Evolutionary conservation across 2,113 vertebrate species (phyloP).

Genomic region (Psephotus haematonotus): DNA sequence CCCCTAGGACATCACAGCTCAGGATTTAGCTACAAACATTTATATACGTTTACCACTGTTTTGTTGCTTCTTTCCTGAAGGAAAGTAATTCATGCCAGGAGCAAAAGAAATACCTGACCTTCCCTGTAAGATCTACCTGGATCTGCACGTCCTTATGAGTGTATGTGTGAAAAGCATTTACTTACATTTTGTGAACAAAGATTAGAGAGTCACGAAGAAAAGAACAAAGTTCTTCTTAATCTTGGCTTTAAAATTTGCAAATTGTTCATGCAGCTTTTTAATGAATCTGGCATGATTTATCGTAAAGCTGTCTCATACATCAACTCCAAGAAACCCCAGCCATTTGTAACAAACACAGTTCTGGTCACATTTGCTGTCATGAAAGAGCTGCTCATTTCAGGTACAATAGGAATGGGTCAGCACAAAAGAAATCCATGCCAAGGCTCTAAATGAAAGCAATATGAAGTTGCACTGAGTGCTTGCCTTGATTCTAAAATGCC

Average conservation of each 20-base stretch:
- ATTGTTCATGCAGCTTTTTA: neutral
- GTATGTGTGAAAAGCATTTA: neutral
- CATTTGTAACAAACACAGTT: neutral
- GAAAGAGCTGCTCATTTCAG: neutral
- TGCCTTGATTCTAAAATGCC: neutral
- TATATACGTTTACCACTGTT: neutral
- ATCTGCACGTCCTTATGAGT: neutral
- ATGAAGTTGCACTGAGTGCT: rapidly evolving
- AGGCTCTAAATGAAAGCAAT: neutral
- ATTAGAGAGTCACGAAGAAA: neutral
- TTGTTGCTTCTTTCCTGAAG: neutral
- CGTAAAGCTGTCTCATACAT: neutral
- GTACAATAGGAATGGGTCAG: neutral
- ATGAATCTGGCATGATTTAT: neutral
- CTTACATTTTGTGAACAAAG: neutral
- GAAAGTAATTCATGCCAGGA: neutral
- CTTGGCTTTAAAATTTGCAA: neutral
- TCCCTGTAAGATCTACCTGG: neutral
- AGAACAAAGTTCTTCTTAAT: neutral
- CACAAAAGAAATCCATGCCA: neutral
- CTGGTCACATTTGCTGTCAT: neutral
- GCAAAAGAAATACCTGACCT: neutral
- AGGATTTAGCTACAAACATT: neutral
- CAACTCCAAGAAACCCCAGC: neutral
- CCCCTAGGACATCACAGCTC: neutral